Percentiles rank a stretch among this genome's conserved stretches.
phyloP scores from a whole-genome alignment of 2,888 invertebrate species.

The Isoperla grammatica region DNA sequence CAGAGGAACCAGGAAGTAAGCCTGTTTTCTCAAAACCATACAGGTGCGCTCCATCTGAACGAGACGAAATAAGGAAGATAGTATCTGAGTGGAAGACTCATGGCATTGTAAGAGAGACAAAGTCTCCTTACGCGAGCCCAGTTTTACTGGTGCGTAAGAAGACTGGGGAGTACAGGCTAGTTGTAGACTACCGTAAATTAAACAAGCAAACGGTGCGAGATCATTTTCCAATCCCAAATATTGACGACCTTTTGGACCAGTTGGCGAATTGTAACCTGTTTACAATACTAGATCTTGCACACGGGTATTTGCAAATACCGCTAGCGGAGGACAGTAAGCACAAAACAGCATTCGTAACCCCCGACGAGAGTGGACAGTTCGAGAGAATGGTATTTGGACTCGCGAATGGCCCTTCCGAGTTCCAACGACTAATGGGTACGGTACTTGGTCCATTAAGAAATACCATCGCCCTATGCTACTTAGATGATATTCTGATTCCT shows the following conservation, averaged over 20 bases:
- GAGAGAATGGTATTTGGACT: slow-evolving; percentile 35
- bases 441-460: slow-evolving; percentile 10
- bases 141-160: slow-evolving; percentile 34
- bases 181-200: slow-evolving; percentile 35
- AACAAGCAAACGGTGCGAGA: slow-evolving; percentile 35
- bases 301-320: slow-evolving; percentile 31
- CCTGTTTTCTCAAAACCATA: too few relatives aligned
- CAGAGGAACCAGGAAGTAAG: too few relatives aligned
- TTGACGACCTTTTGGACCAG: slow-evolving; percentile 31
- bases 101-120: slow-evolving; percentile 33
- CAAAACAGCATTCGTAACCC: slow-evolving; percentile 34
- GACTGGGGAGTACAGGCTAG: slow-evolving; percentile 33
- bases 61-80: too few relatives aligned
- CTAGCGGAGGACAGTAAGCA: slow-evolving; percentile 28
- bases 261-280: slow-evolving; percentile 28
- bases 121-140: slow-evolving; percentile 35
- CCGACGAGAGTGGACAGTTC: slow-evolving; percentile 34
- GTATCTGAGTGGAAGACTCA: slow-evolving; percentile 29
- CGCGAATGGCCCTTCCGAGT: slow-evolving; percentile 34
- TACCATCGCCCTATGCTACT: too few relatives aligned
- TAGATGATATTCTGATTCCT: too few relatives aligned
- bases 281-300: slow-evolving; percentile 31
- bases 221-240: slow-evolving; percentile 32
- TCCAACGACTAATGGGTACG: slow-evolving; percentile 31
- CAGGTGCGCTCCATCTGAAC: too few relatives aligned